Percentiles rank a stretch among this genome's conserved stretches.
phyloP scores from a whole-genome alignment of 2,113 vertebrate genomes.

The Cariama cristata region DNA sequence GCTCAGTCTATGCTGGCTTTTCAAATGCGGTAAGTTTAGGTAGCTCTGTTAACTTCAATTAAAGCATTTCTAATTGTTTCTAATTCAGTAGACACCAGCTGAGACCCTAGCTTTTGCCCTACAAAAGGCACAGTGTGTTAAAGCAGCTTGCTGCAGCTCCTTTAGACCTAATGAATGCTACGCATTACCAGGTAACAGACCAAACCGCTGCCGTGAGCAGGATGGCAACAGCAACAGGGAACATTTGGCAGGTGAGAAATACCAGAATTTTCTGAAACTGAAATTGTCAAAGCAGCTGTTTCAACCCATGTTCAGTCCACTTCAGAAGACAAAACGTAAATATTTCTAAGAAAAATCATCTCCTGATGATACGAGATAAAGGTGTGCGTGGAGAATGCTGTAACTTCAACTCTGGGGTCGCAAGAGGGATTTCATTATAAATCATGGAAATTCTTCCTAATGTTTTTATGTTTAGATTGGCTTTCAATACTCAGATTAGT shows the following conservation, averaged over 20 bases:
- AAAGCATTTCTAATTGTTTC: conserved; percentile 48
- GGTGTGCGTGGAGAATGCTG: not conserved
- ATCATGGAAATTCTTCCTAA: not conserved
- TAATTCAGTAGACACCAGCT: not conserved
- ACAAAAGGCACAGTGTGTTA: conserved; percentile 7
- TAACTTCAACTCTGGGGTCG: not conserved
- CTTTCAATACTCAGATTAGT: not conserved
- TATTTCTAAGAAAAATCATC: not conserved
- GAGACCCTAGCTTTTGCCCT: not conserved
- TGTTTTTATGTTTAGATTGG: not conserved
- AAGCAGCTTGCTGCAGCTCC: not conserved
- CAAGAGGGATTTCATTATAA: not conserved
- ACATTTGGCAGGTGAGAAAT: not conserved
- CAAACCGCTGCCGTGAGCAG: not conserved
- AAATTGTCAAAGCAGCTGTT: not conserved
- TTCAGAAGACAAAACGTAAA: not conserved
- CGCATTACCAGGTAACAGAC: not conserved
- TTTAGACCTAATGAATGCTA: not conserved
- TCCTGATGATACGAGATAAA: not conserved
- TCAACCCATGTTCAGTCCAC: not conserved
- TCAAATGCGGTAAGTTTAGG: not conserved
- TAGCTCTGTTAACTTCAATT: not conserved
- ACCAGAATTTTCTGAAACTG: not conserved
- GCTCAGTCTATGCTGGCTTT: not conserved
- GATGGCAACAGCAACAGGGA: not conserved